phyloP scores from a whole-genome alignment of 1,140 invertebrate genomes.

The Pantala flavescens region DNA sequence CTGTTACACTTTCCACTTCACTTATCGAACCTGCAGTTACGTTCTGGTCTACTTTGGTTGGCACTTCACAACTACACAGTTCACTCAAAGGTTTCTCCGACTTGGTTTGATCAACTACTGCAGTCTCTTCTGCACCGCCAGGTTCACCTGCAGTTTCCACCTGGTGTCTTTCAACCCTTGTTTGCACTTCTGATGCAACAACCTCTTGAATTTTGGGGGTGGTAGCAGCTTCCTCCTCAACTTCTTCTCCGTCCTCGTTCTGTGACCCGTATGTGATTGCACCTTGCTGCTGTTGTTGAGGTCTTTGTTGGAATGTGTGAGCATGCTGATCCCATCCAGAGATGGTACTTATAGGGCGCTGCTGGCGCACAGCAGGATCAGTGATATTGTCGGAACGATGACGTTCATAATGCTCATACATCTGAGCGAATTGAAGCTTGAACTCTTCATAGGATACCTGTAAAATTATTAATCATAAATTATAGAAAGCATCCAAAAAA shows the following conservation, averaged over 20 bases:
- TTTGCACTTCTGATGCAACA: constrained; percentile 18
- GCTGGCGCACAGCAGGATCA: constrained; percentile 81
- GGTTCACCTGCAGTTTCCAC: constrained; percentile 40
- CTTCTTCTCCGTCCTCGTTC: constrained; percentile 27
- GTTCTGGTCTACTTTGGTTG: not conserved
- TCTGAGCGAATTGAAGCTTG: constrained; percentile 87
- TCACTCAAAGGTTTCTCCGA: not conserved
- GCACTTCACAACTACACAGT: not conserved
- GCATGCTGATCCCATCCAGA: constrained; percentile 78
- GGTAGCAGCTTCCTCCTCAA: constrained; percentile 2
- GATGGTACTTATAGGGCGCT: constrained; percentile 89
- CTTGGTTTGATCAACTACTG: constrained; percentile 36
- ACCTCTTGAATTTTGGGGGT: constrained; percentile 18
- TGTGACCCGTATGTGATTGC: constrained; percentile 26
- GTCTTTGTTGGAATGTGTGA: constrained; percentile 26
- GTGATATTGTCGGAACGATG: constrained; percentile 88
- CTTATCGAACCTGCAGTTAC: not conserved
- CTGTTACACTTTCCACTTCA: not conserved
- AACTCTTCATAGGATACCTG: constrained; percentile 95
- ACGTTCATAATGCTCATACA: constrained; percentile 95
- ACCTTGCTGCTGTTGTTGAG: constrained; percentile 33
- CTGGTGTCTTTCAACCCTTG: constrained; percentile 14
- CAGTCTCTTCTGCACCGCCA: constrained; percentile 37
- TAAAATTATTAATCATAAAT: constrained; percentile 17
- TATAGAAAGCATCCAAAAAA: too few species aligned